phyloP scores from a whole-genome alignment of 1,140 invertebrate species.

The Rhizoglyphus robini region DNA sequence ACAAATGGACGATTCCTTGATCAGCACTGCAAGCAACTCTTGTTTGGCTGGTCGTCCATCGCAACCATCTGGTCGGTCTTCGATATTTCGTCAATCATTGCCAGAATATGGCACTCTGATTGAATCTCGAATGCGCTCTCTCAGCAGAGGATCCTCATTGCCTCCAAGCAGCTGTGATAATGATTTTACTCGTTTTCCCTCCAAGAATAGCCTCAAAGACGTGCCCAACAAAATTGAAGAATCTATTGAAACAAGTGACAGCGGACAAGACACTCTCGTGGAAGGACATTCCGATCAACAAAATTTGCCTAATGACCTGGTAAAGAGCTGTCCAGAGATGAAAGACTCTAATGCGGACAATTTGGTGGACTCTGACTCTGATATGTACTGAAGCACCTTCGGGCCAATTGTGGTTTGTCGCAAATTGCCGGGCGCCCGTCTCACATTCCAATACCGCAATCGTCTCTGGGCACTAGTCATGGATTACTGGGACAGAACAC shows the following conservation, averaged over 20 bases:
- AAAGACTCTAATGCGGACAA: too few relatives aligned
- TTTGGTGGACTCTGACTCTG: neutral
- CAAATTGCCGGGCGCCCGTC: too few relatives aligned
- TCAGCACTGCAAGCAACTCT: too few relatives aligned
- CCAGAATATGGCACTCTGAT: neutral
- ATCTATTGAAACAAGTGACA: too few relatives aligned
- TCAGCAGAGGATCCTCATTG: neutral
- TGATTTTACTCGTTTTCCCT: neutral
- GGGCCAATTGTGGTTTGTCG: too few relatives aligned
- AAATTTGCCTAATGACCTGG: too few relatives aligned
- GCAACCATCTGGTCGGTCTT: too few relatives aligned
- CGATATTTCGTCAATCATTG: neutral
- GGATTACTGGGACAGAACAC: neutral
- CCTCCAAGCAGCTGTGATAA: neutral
- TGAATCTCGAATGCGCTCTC: slow-evolving; percentile 2
- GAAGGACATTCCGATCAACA: too few relatives aligned
- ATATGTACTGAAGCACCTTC: neutral
- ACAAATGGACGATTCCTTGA: too few relatives aligned
- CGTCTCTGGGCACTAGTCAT: neutral
- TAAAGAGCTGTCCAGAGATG: too few relatives aligned
- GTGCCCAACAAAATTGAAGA: neutral
- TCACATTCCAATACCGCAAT: neutral
- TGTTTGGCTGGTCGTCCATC: too few relatives aligned
- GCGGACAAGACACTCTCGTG: too few relatives aligned
- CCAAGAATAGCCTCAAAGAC: neutral